Evolutionary conservation across 1,140 invertebrate species (phyloP), one percentile per base, ranked within the genome.

Genomic region (Drosophila leontia): DNA sequence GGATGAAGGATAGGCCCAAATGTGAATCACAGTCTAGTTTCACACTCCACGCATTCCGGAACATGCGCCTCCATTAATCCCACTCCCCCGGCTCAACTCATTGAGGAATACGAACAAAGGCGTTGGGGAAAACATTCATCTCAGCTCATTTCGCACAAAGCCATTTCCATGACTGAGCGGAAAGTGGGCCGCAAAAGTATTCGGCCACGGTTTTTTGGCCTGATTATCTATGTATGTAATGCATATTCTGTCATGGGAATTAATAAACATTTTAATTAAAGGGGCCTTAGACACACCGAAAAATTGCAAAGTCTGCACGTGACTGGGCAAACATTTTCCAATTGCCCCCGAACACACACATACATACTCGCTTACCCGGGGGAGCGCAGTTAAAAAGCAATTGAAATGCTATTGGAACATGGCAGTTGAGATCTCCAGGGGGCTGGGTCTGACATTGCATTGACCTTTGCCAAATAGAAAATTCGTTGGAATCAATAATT

Each of bases 401-500:
- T 83, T 88, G 75, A 75, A 86, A 64, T 68, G 75, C 62, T 71
- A 51, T 65, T 55, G 60, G 68, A 86, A 71, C 76, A 70, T 55
- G 42, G 45, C 50, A 37, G 51, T 32, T 47, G 37, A 48, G 78
- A 83, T 87, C 84, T 75, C 68, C 37, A 51, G 63, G 58, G 80
- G 80, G 44, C 39, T 60, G 55, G 26, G 32, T 29, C 62, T 75
- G 85, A 88, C 86, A 90, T 88, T 88, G 85, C 63, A 84, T 78
- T 78, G 84, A 88, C 84, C 85, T 88, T 75, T 80, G 61, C 50
- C 76, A 65, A 80, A 76, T 74, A 74, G 48, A 71, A 68, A 78
- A 87, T 63, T 79, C 71, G 58, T 63, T 60, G 67, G 78, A 90
- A 88, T 88, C 85, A 88, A 88, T 88, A 91, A 88, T 88, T 88